A percentile compares a stretch with the other conserved stretches of the same genome.
phyloP scores from a whole-genome alignment of 2,888 invertebrate species.

The Hypolimnas misippus region DNA sequence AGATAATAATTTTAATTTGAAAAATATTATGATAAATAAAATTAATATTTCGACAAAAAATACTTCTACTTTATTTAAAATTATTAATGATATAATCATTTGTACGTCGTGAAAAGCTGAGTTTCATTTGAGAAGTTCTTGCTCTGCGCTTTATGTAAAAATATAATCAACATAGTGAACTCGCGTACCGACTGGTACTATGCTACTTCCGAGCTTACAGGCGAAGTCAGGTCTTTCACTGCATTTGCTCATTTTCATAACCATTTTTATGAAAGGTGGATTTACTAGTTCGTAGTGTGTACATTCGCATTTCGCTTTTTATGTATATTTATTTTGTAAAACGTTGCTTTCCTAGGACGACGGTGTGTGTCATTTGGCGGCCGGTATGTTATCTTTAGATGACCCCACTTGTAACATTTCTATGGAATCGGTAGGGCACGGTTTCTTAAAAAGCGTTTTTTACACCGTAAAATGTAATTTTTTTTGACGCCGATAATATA shows the following conservation, averaged over 20 bases:
- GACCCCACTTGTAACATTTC: too few species aligned
- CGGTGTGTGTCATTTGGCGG: too few species aligned
- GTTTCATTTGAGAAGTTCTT: constrained; percentile 31
- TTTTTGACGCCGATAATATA: too few species aligned
- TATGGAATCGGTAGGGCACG: not conserved
- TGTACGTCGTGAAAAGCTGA: constrained; percentile 16
- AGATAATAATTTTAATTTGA: too few species aligned
- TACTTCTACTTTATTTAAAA: too few species aligned
- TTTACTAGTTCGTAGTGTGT: constrained; percentile 23
- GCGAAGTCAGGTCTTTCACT: constrained; percentile 8
- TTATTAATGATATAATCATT: not conserved
- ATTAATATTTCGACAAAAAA: not conserved
- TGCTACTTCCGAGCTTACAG: constrained; percentile 17
- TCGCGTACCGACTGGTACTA: not conserved
- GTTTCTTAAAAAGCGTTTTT: too few species aligned
- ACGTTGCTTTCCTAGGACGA: not conserved
- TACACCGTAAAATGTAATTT: too few species aligned
- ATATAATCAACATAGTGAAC: not conserved
- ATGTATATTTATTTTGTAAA: not conserved
- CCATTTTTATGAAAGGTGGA: constrained; percentile 27
- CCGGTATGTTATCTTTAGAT: too few species aligned
- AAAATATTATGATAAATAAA: too few species aligned
- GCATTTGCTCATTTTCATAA: constrained; percentile 27
- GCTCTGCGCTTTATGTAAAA: constrained; percentile 17
- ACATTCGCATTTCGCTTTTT: constrained; percentile 24